Evolutionary conservation across 2,888 invertebrate genomes (phyloP), one percentile per base, ranked within the genome.

Genomic region (Lydus trimaculatus): DNA sequence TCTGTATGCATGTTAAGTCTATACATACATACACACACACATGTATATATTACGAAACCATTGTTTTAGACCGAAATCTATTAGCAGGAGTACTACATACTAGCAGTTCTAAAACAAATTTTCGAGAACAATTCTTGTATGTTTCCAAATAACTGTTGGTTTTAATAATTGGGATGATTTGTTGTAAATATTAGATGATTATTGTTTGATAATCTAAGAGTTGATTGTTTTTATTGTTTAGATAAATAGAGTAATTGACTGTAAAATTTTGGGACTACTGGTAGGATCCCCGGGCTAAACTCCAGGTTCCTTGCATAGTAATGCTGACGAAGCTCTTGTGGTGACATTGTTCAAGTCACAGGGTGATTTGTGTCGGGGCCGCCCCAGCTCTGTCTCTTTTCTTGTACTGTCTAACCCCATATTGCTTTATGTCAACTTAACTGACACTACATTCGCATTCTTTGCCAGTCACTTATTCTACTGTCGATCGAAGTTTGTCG

Each of bases 61-160:
- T 84, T 84, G 83, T 83, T 83, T 83, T 82, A 83, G 77, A 78
- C 76, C 76, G 77, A 74, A 76, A 80, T 80, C 79, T 81, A 80
- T 82, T 72, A 73, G 75, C 74, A 75, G 71, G 23, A 52, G 25
- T 13, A 23, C 52, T 13, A 23, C 11, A 52, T 52, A 48, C 13
- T 20, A 52, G 52, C 23, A 52, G 23, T 23, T 6, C 52, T 11
- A 52, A 52, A 52, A 52, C 52, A 13, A 43, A 43, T 8, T 17
- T 17, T 7, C 43, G 6, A n/a, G 17, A 43, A 17, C 2, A 43
- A 2, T 13, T 15, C n/a, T 6, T 6, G 0, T 43, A 17, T 43
- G 7, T 7, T 43, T n/a, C 7, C 43, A 17, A n/a, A 43, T 17
- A 15, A 2, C 15, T 13, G 6, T 15, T 15, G 7, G 17, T 17